A percentile compares a stretch with the other conserved stretches of the same genome.
These are phyloP conservation scores for Ormyrus nitidulus DNA, from an alignment of 2,888 invertebrate genomes.

Conservation along the genomic window DNA sequence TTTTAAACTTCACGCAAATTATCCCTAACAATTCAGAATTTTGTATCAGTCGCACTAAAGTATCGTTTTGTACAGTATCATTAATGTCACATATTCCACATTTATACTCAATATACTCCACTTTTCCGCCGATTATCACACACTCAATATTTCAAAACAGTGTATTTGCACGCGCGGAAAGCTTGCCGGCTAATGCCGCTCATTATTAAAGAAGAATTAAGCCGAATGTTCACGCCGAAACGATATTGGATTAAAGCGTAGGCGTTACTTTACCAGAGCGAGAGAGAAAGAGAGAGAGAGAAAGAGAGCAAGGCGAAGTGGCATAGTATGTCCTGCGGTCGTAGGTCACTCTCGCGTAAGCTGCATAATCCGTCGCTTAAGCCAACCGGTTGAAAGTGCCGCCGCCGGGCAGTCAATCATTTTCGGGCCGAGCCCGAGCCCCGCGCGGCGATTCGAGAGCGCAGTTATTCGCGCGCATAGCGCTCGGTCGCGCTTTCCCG, in stretches of 20 bases:
- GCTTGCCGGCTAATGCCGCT: constrained; percentile 21
- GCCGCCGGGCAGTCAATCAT: constrained; percentile 38
- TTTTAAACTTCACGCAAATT: too few relatives aligned
- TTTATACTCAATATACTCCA: constrained; percentile 12
- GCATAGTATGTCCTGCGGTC: constrained; percentile 53
- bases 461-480: constrained; percentile 7
- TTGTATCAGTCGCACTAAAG: too few relatives aligned
- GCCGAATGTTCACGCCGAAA: constrained; percentile 11
- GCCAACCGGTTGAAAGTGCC: constrained; percentile 37
- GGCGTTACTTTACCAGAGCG: constrained; percentile 21
- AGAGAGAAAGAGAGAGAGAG: neutral
- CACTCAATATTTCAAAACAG: constrained; percentile 24
- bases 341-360: constrained; percentile 45
- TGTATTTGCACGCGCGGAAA: neutral
- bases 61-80: too few relatives aligned
- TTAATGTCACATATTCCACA: neutral
- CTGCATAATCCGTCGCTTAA: constrained; percentile 38
- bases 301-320: constrained; percentile 35
- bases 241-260: constrained; percentile 35
- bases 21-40: too few relatives aligned
- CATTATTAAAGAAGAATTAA: constrained; percentile 40
- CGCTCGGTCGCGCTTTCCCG: constrained; percentile 9
- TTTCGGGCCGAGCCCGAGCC: neutral
- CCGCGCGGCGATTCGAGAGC: neutral
- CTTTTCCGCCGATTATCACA: constrained; percentile 7